A percentile compares a stretch with the other conserved stretches of the same genome.
phyloP scores from a whole-genome alignment of 2,797 vertebrate species.

The Nannoperca australis region DNA sequence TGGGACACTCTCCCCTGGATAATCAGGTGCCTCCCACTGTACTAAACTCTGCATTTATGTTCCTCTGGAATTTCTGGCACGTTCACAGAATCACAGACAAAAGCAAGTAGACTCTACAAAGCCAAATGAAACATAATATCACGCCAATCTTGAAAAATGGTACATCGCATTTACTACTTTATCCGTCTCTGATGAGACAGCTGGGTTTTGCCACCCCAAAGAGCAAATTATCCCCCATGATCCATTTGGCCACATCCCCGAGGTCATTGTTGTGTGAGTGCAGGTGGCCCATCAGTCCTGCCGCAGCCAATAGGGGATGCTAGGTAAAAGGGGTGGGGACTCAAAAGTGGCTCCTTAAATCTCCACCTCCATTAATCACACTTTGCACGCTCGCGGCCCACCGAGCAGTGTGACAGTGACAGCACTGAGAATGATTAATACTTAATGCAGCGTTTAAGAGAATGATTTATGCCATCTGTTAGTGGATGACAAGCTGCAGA shows the following conservation, averaged over 20 bases:
- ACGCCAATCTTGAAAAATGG: constrained; percentile 19
- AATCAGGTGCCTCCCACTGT: constrained; percentile 7
- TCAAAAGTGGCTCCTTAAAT: constrained; percentile 77
- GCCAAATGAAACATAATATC: constrained; percentile 13
- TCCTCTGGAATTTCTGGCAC: background rate
- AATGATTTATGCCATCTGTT: constrained; percentile 91
- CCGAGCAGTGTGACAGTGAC: constrained; percentile 82
- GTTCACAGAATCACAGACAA: background rate
- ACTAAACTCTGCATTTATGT: background rate
- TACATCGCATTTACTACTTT: constrained; percentile 23
- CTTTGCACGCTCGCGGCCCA: constrained; percentile 80
- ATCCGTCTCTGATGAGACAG: constrained; percentile 41
- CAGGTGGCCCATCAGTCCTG: constrained; percentile 52
- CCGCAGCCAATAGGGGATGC: constrained; percentile 55
- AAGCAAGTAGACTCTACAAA: background rate
- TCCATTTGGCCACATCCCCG: constrained; percentile 61
- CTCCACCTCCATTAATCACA: constrained; percentile 87
- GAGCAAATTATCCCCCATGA: constrained; percentile 65
- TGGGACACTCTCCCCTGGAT: constrained; percentile 10
- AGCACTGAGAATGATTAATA: constrained; percentile 88
- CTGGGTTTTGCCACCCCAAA: constrained; percentile 20
- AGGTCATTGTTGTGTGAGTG: constrained; percentile 70
- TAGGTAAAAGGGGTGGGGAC: constrained; percentile 65
- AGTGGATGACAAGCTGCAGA: constrained; percentile 80
- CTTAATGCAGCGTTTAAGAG: constrained; percentile 89